These are phyloP conservation scores for Karalla daura DNA, from an alignment of 2,797 vertebrate genomes.

Conservation along the genomic window DNA sequence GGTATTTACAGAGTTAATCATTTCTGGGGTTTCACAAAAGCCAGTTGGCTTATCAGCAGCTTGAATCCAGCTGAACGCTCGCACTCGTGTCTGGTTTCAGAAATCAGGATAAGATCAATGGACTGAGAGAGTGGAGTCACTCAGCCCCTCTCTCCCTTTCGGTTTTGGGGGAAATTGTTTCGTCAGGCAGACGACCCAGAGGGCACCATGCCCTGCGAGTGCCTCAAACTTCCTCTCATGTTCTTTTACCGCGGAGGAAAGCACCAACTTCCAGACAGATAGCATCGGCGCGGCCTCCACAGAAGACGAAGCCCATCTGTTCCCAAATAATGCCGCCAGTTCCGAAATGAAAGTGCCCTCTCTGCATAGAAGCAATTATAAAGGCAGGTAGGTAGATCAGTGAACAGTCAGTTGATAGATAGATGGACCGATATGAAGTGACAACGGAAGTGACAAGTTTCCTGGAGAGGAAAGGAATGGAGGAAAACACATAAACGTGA, in stretches of 20 bases:
- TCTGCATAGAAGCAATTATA: too few relatives aligned
- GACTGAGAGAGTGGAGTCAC: conserved; percentile 34
- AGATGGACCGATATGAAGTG: too few relatives aligned
- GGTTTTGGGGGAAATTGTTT: conserved; percentile 35
- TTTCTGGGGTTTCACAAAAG: conserved; percentile 53
- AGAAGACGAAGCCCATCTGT: neutral
- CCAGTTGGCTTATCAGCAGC: conserved; percentile 63
- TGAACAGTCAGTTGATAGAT: too few relatives aligned
- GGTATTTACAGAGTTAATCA: conserved; percentile 58
- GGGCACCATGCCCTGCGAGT: conserved; percentile 28
- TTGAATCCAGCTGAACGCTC: conserved; percentile 49
- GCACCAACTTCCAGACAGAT: conserved; percentile 17
- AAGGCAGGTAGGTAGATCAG: too few relatives aligned
- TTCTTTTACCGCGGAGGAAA: conserved; percentile 30
- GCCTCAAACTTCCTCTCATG: conserved; percentile 22
- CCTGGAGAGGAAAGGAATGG: conserved; percentile 6
- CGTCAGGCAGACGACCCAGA: conserved; percentile 27
- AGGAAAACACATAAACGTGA: neutral
- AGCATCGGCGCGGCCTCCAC: neutral
- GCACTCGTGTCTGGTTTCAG: conserved; percentile 44
- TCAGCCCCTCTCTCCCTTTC: conserved; percentile 13
- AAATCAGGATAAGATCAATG: conserved; percentile 59
- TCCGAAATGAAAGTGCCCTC: neutral
- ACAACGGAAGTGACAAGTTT: neutral
- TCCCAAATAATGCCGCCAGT: conserved; percentile 11